phyloP scores from a whole-genome alignment of 2,888 invertebrate genomes.

The Caenorhabditis panamensis region DNA sequence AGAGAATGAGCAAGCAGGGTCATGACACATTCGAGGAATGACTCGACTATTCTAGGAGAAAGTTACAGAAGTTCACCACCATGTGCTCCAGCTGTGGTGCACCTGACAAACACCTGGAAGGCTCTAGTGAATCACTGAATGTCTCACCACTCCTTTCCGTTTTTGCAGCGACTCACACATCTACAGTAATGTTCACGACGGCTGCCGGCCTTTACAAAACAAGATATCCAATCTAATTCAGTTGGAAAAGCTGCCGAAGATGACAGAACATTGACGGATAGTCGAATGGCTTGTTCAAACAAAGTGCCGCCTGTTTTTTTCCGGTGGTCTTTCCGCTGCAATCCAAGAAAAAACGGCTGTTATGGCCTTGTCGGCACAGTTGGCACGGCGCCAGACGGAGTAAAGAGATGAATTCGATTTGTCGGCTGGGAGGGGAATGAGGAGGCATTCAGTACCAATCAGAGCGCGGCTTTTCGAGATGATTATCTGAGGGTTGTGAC shows the following conservation, averaged over 20 bases:
- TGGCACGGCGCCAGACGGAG: slow-evolving; percentile 46
- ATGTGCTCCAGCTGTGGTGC: slow-evolving; percentile 22
- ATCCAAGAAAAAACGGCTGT: slow-evolving; percentile 45
- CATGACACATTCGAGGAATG: no score
- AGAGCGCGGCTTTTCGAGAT: slow-evolving; percentile 51
- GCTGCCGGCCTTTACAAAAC: slow-evolving; percentile 2
- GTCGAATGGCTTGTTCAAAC: slow-evolving; percentile 53
- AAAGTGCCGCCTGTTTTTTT: slow-evolving; percentile 42
- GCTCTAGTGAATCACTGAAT: slow-evolving; percentile 3
- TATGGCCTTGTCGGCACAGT: slow-evolving; percentile 51
- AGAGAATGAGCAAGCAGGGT: no score
- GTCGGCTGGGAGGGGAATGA: slow-evolving; percentile 10
- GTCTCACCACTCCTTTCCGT: not conserved
- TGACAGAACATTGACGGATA: slow-evolving; percentile 39
- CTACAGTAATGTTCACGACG: not conserved
- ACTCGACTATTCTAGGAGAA: no score
- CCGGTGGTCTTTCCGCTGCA: not conserved
- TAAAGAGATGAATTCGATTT: slow-evolving; percentile 25
- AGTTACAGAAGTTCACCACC: no score
- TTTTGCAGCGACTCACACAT: not conserved
- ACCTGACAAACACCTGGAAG: slow-evolving; percentile 34
- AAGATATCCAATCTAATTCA: slow-evolving; percentile 18
- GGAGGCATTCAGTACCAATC: slow-evolving; percentile 34
- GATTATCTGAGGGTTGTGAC: slow-evolving; percentile 49
- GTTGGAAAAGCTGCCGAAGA: slow-evolving; percentile 3